These are phyloP conservation scores for Charanyca ferruginea DNA, from an alignment of 2,888 invertebrate species.

Conservation along the genomic window DNA sequence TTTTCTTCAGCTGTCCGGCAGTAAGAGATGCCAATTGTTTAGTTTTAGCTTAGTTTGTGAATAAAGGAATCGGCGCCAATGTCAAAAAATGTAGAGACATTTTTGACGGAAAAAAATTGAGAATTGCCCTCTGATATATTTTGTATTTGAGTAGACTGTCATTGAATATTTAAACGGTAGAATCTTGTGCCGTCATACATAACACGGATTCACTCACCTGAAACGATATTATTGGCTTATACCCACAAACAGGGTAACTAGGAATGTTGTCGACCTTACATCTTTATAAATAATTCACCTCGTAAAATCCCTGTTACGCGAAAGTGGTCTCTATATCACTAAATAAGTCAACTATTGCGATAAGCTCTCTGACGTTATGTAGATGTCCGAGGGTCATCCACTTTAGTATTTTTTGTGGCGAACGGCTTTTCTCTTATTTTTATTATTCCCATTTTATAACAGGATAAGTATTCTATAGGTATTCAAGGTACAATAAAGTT, in stretches of 20 bases:
- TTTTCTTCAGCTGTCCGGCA: no score
- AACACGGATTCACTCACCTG: slow-evolving; percentile 14
- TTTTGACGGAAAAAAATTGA: no score
- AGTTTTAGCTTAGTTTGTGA: no score
- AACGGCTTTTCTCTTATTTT: slow-evolving; percentile 19
- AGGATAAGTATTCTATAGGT: background rate
- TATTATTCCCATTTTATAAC: slow-evolving; percentile 18
- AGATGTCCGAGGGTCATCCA: slow-evolving; percentile 46
- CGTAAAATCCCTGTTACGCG: slow-evolving; percentile 52
- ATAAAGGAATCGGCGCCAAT: no score
- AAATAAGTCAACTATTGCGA: slow-evolving; percentile 59
- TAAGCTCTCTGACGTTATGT: slow-evolving; percentile 50
- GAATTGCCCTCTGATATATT: no score
- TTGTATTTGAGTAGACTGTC: background rate
- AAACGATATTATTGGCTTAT: slow-evolving; percentile 51
- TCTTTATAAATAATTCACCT: slow-evolving; percentile 54
- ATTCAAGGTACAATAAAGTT: no score
- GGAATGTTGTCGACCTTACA: slow-evolving; percentile 44
- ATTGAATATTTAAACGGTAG: slow-evolving; percentile 40
- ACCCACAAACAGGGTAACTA: slow-evolving; percentile 30
- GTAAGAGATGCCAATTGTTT: no score
- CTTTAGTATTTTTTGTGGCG: slow-evolving; percentile 18
- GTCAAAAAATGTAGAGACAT: no score
- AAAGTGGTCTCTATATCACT: slow-evolving; percentile 47
- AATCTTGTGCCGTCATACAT: slow-evolving; percentile 10